Base-by-base conservation (phyloP, 2,113 vertebrate genomes). In the Menura novaehollandiae region DNA sequence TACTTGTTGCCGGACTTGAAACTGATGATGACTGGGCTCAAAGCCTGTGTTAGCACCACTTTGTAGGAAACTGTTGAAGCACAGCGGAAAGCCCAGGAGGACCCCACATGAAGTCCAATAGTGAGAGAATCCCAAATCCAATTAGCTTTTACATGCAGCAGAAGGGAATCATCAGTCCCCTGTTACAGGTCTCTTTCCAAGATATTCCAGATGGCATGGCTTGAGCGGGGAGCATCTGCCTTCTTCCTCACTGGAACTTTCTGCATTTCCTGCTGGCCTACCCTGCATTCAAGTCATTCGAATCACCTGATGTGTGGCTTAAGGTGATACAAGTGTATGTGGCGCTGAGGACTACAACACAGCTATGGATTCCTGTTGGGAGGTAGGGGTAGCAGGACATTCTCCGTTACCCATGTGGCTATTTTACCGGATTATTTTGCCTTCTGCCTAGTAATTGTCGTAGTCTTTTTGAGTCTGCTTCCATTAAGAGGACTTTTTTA, bases 221-320 rank as follows among this genome's bases (percentile, higher is more conserved):
- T 62, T 4, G 3, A 52, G 27, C 2, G 2, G 20, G 20, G 19
- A 66, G 13, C 23, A 49, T 82, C 24, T 69, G 22, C 22, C 22
- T 1, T 77, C 18, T 69, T 85, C 20, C 10, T 89, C 14, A 16
- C 33, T 69, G 59, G 46, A 55, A 73, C 18, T 35, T 73, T 64
- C 28, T 43, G 52, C 32, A 13, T 15, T 60, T 87, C 6, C 41
- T 53, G 16, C 41, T 74, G 55, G 21, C 7, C 52, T 69, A 44
- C 15, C 18, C 11, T 88, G 53, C 12, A 18, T 10, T 69, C 19
- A 1, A 1, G 4, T 80, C 7, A 43, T 39, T 73, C 2, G 0
- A 52, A 26, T 71, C 52, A 62, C 43, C 28, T 62, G 6, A 35
- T 41, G 6, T 47, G 23, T 59, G 35, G 8, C 60, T 62, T 82